Conservation (phyloP, 2,888 invertebrate genomes). For the Iselma pallidipennis region DNA sequence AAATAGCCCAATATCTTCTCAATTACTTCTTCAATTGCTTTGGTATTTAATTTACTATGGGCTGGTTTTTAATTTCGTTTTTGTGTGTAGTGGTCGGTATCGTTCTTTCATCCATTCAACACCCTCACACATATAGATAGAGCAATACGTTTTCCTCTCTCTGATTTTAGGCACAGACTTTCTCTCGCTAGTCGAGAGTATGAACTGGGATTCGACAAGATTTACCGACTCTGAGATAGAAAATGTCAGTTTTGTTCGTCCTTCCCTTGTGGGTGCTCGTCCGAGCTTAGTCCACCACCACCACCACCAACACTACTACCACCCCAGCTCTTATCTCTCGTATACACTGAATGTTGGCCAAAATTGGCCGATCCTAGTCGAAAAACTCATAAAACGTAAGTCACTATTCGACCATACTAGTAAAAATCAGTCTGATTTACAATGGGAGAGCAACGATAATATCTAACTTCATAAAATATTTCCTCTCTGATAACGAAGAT, state of each 20-base stretch:
- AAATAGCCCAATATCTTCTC: background rate
- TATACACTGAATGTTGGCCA: too few species aligned
- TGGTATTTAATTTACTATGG: background rate
- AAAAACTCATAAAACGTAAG: constrained; percentile 26
- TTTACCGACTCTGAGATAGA: constrained; percentile 49
- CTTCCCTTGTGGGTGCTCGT: too few species aligned
- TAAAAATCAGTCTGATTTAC: constrained; percentile 27
- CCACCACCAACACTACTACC: too few species aligned
- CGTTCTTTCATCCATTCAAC: constrained; percentile 3
- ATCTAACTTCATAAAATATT: constrained; percentile 29
- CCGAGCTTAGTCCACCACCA: too few species aligned
- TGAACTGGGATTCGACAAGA: constrained; percentile 33
- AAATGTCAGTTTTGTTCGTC: constrained; percentile 44
- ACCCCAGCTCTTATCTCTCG: constrained; percentile 21
- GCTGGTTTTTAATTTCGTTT: background rate
- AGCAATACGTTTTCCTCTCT: constrained; percentile 7
- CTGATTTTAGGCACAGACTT: constrained; percentile 7
- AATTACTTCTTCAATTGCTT: background rate
- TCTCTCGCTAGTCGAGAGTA: constrained; percentile 3
- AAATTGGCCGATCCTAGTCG: too few species aligned
- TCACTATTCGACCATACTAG: constrained; percentile 25
- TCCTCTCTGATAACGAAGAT: constrained; percentile 27
- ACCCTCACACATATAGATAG: background rate
- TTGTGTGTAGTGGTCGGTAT: background rate
- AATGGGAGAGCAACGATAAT: constrained; percentile 17